Evolutionary conservation across 2,797 vertebrate species (phyloP).

Genomic region (Nannoperca australis): DNA sequence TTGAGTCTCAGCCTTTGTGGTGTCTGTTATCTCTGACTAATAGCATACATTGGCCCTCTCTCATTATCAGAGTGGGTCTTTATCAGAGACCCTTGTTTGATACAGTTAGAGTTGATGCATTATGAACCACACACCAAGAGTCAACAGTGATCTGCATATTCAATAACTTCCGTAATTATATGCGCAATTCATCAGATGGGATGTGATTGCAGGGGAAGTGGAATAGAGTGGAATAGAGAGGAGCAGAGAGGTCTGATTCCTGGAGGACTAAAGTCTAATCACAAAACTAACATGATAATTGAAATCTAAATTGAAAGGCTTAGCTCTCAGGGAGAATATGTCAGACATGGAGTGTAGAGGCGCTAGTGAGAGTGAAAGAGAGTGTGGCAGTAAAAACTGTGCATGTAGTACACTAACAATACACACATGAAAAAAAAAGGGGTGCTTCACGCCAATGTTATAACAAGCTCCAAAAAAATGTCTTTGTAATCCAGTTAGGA

Average conservation of each 20-base stretch:
- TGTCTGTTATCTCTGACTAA: constrained; percentile 81
- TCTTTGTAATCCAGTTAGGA: constrained; percentile 12
- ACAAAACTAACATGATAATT: constrained; percentile 91
- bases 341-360: constrained; percentile 72
- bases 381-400: constrained; percentile 42
- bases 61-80: constrained; percentile 82
- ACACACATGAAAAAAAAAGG: constrained; percentile 8
- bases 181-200: constrained; percentile 90
- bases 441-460: constrained; percentile 5
- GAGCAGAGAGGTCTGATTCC: constrained; percentile 87
- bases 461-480: constrained; percentile 11
- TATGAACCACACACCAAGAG: constrained; percentile 84
- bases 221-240: constrained; percentile 82
- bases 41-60: constrained; percentile 79
- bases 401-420: constrained; percentile 32
- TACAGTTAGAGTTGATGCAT: constrained; percentile 84
- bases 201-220: constrained; percentile 89
- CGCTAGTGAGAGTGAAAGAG: constrained; percentile 43
- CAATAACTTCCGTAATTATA: constrained; percentile 91
- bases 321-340: constrained; percentile 80
- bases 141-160: constrained; percentile 90
- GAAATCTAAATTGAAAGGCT: constrained; percentile 89
- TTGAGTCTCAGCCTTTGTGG: constrained; percentile 78
- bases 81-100: constrained; percentile 84
- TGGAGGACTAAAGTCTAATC: constrained; percentile 89